phyloP scores from a whole-genome alignment of 2,888 invertebrate genomes.

The Clistopyga incitator region DNA sequence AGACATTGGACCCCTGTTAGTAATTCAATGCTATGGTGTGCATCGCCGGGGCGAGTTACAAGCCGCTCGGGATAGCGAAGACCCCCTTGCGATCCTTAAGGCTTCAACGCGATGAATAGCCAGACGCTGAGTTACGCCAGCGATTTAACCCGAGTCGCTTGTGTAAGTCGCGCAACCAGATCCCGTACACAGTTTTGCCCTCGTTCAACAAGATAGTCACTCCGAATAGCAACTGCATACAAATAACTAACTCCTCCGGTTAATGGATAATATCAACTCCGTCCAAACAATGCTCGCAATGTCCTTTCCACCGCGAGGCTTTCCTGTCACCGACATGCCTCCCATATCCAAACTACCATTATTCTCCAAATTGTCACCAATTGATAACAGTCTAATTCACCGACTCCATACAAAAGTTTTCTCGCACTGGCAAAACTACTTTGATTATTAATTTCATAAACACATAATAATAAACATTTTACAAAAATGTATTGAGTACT shows the following conservation, averaged over 20 bases:
- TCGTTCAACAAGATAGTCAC: not conserved
- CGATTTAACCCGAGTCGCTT: slow-evolving; percentile 44
- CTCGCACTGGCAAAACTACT: too few relatives aligned
- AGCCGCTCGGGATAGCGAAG: slow-evolving; percentile 44
- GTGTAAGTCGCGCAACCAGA: slow-evolving; percentile 15
- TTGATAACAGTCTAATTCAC: not conserved
- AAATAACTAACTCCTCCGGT: not conserved
- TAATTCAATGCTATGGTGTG: slow-evolving; percentile 10
- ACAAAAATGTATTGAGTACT: too few relatives aligned
- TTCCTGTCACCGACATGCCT: not conserved
- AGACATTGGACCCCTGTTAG: not conserved
- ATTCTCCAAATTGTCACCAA: not conserved
- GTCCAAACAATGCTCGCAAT: not conserved
- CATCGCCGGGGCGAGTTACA: slow-evolving; percentile 42
- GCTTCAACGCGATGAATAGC: slow-evolving; percentile 46
- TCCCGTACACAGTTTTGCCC: slow-evolving; percentile 17
- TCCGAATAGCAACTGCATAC: slow-evolving; percentile 10
- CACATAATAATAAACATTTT: too few relatives aligned
- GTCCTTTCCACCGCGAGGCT: not conserved
- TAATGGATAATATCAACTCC: not conserved
- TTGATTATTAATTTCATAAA: too few relatives aligned
- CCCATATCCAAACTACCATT: not conserved
- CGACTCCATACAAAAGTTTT: not conserved
- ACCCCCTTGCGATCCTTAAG: slow-evolving; percentile 52
- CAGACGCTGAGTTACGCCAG: slow-evolving; percentile 60